Evolutionary conservation across 2,113 vertebrate species (phyloP).

Genomic region (Loxodonta africana): DNA sequence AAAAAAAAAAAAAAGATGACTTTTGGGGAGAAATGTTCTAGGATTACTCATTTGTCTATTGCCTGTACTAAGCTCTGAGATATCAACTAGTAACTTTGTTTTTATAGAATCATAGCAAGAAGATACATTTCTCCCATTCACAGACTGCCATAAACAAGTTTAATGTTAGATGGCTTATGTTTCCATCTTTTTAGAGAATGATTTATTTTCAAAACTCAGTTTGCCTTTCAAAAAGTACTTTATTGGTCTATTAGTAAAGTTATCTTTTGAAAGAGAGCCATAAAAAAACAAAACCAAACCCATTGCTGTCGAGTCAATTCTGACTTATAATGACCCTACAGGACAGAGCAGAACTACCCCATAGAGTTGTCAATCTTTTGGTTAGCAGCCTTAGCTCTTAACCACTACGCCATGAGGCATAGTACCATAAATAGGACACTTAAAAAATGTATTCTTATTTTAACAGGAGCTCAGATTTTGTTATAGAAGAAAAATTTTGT

Average conservation of each 20-base stretch:
- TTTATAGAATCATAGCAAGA: neutral
- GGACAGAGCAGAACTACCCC: too few species aligned
- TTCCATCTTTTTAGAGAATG: conserved; percentile 15
- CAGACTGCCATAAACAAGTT: neutral
- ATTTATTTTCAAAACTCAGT: conserved; percentile 27
- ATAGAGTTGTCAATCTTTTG: too few species aligned
- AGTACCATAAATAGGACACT: neutral
- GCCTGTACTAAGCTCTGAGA: neutral
- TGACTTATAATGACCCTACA: too few species aligned
- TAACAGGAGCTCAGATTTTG: conserved; percentile 13
- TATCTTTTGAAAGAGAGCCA: neutral
- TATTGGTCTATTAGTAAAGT: neutral
- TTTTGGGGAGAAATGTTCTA: conserved; percentile 13
- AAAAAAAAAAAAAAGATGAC: neutral
- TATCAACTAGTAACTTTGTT: neutral
- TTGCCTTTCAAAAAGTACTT: conserved; percentile 45
- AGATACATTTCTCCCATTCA: neutral
- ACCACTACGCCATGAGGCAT: too few species aligned
- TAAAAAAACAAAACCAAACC: too few species aligned
- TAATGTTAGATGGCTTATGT: neutral
- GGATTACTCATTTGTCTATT: neutral
- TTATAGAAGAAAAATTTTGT: neutral
- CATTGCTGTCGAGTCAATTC: too few species aligned
- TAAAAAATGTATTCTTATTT: conserved; percentile 29
- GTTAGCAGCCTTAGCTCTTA: too few species aligned